Conservation (phyloP, 1,140 invertebrate species). For the fruit fly (Drosophila melanogaster) region Release_6_plus_ISO1_MT NT_033777.3:21635501-21636000, state of each 20-base stretch:
- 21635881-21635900: conserved; percentile 5
- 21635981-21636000: conserved; percentile 1
- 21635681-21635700: not conserved
- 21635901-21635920: conserved; percentile 23
- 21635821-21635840: conserved; percentile 30
- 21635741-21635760: conserved; percentile 2
- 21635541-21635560: not conserved
- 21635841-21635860: conserved; percentile 44
- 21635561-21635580: not conserved
- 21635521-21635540: too few relatives aligned
- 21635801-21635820: conserved; percentile 37
- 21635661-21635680: not conserved
- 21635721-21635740: conserved; percentile 3
- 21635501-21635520: not conserved
- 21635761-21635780: conserved; percentile 8
- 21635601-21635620: too few relatives aligned
- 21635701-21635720: too few relatives aligned
- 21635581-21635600: conserved; percentile 4
- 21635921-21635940: conserved; percentile 27
- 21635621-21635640: not conserved
- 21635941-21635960: conserved; percentile 43
- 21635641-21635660: too few relatives aligned
- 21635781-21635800: conserved; percentile 27
- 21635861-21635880: conserved; percentile 28
- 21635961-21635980: conserved; percentile 28